These are phyloP conservation scores for Magallana ariakensis DNA, from an alignment of 1,140 invertebrate genomes.

Conservation along the genomic window DNA sequence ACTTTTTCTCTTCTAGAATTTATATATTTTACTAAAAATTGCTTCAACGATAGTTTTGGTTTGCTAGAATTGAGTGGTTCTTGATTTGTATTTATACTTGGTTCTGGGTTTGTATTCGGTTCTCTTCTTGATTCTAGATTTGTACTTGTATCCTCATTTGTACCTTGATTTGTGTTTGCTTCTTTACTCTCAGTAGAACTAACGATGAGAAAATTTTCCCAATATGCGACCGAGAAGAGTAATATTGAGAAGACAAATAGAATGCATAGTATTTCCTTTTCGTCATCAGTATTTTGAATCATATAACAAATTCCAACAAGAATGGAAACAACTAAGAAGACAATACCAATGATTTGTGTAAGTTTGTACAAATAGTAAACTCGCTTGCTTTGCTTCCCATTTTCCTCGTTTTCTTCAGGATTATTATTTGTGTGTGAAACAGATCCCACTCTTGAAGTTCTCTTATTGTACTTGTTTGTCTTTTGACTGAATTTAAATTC, in stretches of 20 bases:
- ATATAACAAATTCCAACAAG: not conserved
- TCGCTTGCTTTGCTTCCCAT: not conserved
- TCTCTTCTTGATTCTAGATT: not conserved
- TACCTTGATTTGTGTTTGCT: not conserved
- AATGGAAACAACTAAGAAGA: no score
- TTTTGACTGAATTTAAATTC: not conserved
- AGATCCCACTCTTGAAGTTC: no score
- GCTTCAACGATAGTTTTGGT: not conserved
- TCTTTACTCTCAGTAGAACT: not conserved
- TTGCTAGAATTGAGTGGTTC: not conserved
- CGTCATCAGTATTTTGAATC: not conserved
- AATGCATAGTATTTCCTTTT: not conserved
- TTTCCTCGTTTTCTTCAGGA: not conserved
- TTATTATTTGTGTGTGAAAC: no score
- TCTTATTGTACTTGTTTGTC: not conserved
- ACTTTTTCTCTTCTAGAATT: slow-evolving; percentile 3
- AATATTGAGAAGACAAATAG: not conserved
- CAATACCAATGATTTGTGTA: not conserved
- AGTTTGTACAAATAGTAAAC: not conserved
- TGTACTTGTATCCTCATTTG: not conserved
- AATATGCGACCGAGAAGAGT: not conserved
- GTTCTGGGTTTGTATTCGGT: no score
- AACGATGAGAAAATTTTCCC: not conserved
- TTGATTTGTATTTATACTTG: not conserved
- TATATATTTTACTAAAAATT: not conserved